phyloP scores from a whole-genome alignment of 2,888 invertebrate species.

The Lasius fuliginosus region DNA sequence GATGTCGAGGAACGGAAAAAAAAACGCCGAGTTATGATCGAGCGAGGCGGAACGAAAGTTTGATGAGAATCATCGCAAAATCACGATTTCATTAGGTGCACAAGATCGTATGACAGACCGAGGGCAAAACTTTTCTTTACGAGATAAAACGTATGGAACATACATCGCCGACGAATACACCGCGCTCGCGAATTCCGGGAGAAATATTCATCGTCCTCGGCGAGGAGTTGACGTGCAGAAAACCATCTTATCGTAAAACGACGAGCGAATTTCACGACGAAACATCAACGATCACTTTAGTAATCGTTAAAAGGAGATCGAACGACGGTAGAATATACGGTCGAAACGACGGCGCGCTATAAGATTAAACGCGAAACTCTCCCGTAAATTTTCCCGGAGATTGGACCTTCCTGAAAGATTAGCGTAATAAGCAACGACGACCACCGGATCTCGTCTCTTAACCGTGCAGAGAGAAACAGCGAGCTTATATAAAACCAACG shows the following conservation, averaged over 20 bases:
- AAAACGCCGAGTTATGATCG: conserved; percentile 14
- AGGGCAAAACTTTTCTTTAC: background rate
- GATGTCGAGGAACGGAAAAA: background rate
- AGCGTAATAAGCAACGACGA: background rate
- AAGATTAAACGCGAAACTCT: conserved; percentile 20
- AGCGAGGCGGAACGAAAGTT: conserved; percentile 16
- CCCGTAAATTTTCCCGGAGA: background rate
- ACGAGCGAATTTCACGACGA: conserved; percentile 5
- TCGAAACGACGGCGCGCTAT: background rate
- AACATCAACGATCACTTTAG: conserved; percentile 33
- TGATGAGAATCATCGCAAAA: conserved; percentile 14
- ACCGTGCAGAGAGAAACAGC: background rate
- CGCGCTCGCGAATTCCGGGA: background rate
- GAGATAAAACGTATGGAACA: background rate
- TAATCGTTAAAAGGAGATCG: conserved; percentile 17
- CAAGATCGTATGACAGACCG: background rate
- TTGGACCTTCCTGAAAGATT: background rate
- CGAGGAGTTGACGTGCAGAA: conserved; percentile 14
- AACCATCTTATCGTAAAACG: conserved; percentile 18
- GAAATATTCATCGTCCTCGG: background rate
- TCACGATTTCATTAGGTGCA: background rate
- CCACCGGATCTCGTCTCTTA: background rate
- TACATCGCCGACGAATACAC: background rate
- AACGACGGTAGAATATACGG: background rate
- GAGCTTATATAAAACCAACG: background rate